phyloP scores from a whole-genome alignment of 2,797 vertebrate species.

The Myotis findleyi region DNA sequence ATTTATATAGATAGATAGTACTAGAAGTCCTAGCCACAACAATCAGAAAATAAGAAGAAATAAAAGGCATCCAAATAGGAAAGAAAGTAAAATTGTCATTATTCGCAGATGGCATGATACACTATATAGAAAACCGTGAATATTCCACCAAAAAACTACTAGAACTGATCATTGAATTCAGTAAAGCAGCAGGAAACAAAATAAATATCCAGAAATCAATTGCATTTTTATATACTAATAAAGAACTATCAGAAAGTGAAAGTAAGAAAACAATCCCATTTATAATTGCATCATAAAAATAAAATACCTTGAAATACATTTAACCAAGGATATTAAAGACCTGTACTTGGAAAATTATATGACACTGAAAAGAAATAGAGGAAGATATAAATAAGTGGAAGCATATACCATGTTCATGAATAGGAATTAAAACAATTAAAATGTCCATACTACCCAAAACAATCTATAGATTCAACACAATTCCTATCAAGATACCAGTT shows the following conservation, averaged over 20 bases:
- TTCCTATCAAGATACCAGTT: not conserved
- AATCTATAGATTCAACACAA: not conserved
- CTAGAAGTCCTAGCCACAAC: not conserved
- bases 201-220: not conserved
- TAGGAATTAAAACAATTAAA: not conserved
- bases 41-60: not conserved
- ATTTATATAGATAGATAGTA: not conserved
- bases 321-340: not conserved
- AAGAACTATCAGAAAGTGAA: not conserved
- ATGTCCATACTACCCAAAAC: not conserved
- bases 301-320: not conserved
- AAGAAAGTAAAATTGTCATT: not conserved
- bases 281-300: not conserved
- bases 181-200: not conserved
- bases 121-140: not conserved
- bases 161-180: not conserved
- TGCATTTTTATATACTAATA: not conserved
- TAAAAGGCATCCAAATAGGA: not conserved
- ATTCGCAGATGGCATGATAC: not conserved
- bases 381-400: not conserved
- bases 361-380: not conserved
- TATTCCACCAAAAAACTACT: not conserved
- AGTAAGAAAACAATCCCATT: not conserved
- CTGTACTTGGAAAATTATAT: not conserved
- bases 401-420: not conserved